These are phyloP conservation scores for Callionymus lyra DNA, from an alignment of 2,113 vertebrate species.

Conservation along the genomic window DNA sequence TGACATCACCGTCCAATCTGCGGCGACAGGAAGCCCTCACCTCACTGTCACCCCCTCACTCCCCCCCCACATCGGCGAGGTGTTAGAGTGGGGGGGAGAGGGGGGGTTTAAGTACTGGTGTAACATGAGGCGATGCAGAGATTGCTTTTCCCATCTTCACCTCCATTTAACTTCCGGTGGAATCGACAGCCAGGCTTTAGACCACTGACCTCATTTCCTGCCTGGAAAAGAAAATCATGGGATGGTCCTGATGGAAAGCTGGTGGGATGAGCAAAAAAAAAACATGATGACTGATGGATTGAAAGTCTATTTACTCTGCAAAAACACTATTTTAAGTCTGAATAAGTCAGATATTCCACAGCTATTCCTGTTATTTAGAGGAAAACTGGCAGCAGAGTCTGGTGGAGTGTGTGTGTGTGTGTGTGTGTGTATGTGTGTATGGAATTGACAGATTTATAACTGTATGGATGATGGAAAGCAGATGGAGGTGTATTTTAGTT, in stretches of 20 bases:
- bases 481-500: no score
- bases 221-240: slow-evolving; percentile 13
- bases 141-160: slow-evolving; percentile 45
- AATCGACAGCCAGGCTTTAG: slow-evolving; percentile 37
- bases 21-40: slow-evolving; percentile 5
- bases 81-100: slow-evolving; percentile 10
- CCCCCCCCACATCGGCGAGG: slow-evolving; percentile 9
- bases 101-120: slow-evolving; percentile 4
- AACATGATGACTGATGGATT: slow-evolving; percentile 1
- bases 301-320: slow-evolving; percentile 3
- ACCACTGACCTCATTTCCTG: slow-evolving; percentile 49
- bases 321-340: neutral
- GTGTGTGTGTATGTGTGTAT: no score
- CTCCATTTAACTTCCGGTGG: slow-evolving; percentile 22
- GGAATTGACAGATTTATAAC: no score
- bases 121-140: slow-evolving; percentile 30
- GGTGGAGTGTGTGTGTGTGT: no score
- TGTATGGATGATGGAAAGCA: no score
- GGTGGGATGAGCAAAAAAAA: slow-evolving; percentile 1
- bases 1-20: slow-evolving; percentile 8
- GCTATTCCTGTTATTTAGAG: no score
- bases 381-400: no score
- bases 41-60: slow-evolving; percentile 16
- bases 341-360: no score
- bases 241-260: slow-evolving; percentile 16